Evolutionary conservation across 2,888 invertebrate genomes (phyloP).

Genomic region (Melikaiella ostensackeni): DNA sequence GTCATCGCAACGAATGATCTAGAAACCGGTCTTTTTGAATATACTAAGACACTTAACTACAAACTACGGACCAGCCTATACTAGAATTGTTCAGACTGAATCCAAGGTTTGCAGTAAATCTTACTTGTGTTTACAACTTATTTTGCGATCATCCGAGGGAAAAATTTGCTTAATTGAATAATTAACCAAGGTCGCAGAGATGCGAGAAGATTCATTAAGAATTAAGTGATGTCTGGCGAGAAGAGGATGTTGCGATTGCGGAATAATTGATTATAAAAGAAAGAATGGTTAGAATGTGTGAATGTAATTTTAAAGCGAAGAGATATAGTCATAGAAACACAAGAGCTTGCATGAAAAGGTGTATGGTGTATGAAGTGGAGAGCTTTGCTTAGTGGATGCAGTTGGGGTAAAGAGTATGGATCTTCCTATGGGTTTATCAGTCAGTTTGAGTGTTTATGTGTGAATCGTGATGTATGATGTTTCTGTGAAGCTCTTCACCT

Average conservation of each 20-base stretch:
- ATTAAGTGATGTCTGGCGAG: background rate
- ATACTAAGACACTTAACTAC: background rate
- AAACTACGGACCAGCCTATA: background rate
- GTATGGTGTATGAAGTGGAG: too few relatives aligned
- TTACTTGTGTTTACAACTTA: background rate
- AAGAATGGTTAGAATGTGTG: too few relatives aligned
- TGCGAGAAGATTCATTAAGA: background rate
- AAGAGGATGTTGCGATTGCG: background rate
- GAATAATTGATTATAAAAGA: background rate
- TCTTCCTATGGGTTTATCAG: too few relatives aligned
- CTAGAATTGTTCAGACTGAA: background rate
- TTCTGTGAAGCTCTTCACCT: too few relatives aligned
- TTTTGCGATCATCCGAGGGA: background rate
- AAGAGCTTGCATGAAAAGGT: too few relatives aligned
- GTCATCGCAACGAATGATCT: background rate
- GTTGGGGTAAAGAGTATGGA: too few relatives aligned
- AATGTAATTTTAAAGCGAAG: too few relatives aligned
- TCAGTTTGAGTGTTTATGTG: too few relatives aligned
- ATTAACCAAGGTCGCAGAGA: background rate
- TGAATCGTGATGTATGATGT: too few relatives aligned
- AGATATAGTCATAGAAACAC: too few relatives aligned
- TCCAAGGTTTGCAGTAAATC: conserved; percentile 24
- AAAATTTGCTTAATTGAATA: background rate
- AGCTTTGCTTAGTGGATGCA: too few relatives aligned
- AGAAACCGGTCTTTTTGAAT: conserved; percentile 30